A percentile compares a stretch with the other conserved stretches of the same genome.
These are phyloP conservation scores for Tapirus indicus DNA, from an alignment of 2,797 vertebrate genomes.

Conservation along the genomic window DNA sequence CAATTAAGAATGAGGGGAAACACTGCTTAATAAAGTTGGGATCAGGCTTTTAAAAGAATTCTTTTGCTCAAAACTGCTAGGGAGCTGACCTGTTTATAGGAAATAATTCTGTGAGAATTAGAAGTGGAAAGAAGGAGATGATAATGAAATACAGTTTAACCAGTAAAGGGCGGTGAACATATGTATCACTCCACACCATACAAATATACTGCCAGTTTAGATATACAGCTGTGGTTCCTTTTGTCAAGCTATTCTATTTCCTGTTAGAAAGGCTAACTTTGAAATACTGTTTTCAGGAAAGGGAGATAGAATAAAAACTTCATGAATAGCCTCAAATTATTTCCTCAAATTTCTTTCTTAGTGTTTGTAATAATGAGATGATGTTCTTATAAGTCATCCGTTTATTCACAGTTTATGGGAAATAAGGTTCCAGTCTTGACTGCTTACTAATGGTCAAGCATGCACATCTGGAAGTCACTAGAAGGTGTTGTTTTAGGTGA, in stretches of 20 bases:
- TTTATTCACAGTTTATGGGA: slow-evolving; percentile 51
- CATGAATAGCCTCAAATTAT: slow-evolving; percentile 57
- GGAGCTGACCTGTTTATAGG: slow-evolving; percentile 72
- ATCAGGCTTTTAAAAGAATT: slow-evolving; percentile 56
- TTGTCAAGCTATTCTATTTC: slow-evolving; percentile 75
- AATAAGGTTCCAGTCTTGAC: slow-evolving; percentile 41
- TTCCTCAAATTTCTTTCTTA: slow-evolving; percentile 48
- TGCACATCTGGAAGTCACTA: slow-evolving; percentile 71
- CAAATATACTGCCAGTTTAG: slow-evolving; percentile 61
- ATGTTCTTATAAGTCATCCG: slow-evolving; percentile 23
- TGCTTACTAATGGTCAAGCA: slow-evolving; percentile 44
- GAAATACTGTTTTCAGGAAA: slow-evolving; percentile 69
- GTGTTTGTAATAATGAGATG: slow-evolving; percentile 18
- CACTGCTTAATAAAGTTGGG: slow-evolving; percentile 63
- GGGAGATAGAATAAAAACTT: slow-evolving; percentile 49
- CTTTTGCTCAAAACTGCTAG: slow-evolving; percentile 60
- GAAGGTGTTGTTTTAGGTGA: slow-evolving; percentile 45
- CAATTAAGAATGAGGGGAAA: slow-evolving; percentile 66
- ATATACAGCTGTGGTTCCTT: slow-evolving; percentile 76
- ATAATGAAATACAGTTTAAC: slow-evolving; percentile 82
- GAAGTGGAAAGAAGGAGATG: slow-evolving; percentile 81
- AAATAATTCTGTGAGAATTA: slow-evolving; percentile 81
- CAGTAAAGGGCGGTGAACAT: slow-evolving; percentile 74
- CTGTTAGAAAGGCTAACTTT: slow-evolving; percentile 73
- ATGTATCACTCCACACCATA: slow-evolving; percentile 68